Percentiles rank a stretch among this genome's conserved stretches.
Evolutionary conservation across 2,888 invertebrate genomes (phyloP).

Genomic region (Eupithecia subfuscata): DNA sequence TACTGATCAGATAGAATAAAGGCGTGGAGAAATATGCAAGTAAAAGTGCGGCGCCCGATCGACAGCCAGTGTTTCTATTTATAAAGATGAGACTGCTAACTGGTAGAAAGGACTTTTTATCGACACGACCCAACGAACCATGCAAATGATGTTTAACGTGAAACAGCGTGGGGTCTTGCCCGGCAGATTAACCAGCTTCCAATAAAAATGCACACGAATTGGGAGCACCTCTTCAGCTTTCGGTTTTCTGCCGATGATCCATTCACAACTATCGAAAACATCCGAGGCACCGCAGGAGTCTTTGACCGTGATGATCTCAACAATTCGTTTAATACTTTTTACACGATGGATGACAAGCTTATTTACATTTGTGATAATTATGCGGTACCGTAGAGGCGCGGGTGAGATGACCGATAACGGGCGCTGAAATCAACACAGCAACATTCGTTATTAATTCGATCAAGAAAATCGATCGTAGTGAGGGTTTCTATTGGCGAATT

Average conservation of each 20-base stretch:
- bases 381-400: slow-evolving; percentile 54
- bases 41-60: slow-evolving; percentile 77
- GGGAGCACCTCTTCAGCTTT: slow-evolving; percentile 60
- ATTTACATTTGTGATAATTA: slow-evolving; percentile 51
- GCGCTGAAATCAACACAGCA: slow-evolving; percentile 66
- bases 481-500: slow-evolving; percentile 79
- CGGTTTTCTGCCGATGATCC: slow-evolving; percentile 59
- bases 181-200: slow-evolving; percentile 65
- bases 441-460: slow-evolving; percentile 77
- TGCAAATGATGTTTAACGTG: slow-evolving; percentile 70
- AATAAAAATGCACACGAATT: slow-evolving; percentile 63
- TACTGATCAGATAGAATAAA: slow-evolving; percentile 69
- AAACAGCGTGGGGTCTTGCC: slow-evolving; percentile 67
- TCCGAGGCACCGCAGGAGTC: slow-evolving; percentile 58
- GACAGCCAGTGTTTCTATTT: slow-evolving; percentile 67
- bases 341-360: slow-evolving; percentile 56
- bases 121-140: slow-evolving; percentile 59
- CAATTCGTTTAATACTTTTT: slow-evolving; percentile 64
- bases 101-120: slow-evolving; percentile 55
- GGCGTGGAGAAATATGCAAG: slow-evolving; percentile 65
- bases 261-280: slow-evolving; percentile 52
- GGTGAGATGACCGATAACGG: slow-evolving; percentile 73
- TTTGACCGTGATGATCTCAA: slow-evolving; percentile 68
- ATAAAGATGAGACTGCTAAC: slow-evolving; percentile 66
- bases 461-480: slow-evolving; percentile 74